Evolutionary conservation across 2,888 invertebrate species (phyloP), one percentile per base, ranked within the genome.

Genomic region (Barypeithes pellucidus): DNA sequence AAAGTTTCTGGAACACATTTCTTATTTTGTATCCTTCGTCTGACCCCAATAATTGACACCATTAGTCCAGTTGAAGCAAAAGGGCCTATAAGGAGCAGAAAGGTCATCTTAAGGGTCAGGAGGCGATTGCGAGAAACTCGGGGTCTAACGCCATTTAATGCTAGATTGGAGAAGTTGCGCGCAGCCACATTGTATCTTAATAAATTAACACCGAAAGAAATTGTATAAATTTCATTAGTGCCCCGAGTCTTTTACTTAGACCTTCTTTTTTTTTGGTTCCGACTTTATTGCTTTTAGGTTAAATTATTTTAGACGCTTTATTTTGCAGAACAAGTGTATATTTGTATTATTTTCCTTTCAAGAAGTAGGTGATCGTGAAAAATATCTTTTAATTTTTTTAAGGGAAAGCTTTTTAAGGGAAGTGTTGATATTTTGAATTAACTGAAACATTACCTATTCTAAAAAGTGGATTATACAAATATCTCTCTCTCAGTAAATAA

Each of bases 11-110:
- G 33, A 33, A 57, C 54, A 33, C 54, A 33, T 57, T 57, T 57
- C 54, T 57, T 33, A 57, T 57, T 57, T 54, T 33, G 54, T 57
- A 11, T 33, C 54, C 54, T 57, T 57, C 33, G 33, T 57, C 33
- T 57, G 33, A 57, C 54, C 54, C 54, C 33, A 57, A 57, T 57
- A 57, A 57, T 57, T 57, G 54, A 57, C 54, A 33, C 54, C 54
- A 57, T 57, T 57, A 57, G 54, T 57, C 33, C 2, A 33, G 33
- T 33, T 33, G 54, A 57, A 57, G 33, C 54, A 33, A 57, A 50
- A 57, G 33, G 54, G 54, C 33, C 54, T 18, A 57, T 57, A 57
- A 57, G 54, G 33, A 57, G 54, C 54, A 57, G 54, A 57, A 57
- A 57, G 54, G 54, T 57, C 54, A 57, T 57, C 54, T 57, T 33